A percentile compares a stretch with the other conserved stretches of the same genome.
Evolutionary conservation across 1,140 invertebrate genomes (phyloP).

Genomic region (Episyrphus balteatus): DNA sequence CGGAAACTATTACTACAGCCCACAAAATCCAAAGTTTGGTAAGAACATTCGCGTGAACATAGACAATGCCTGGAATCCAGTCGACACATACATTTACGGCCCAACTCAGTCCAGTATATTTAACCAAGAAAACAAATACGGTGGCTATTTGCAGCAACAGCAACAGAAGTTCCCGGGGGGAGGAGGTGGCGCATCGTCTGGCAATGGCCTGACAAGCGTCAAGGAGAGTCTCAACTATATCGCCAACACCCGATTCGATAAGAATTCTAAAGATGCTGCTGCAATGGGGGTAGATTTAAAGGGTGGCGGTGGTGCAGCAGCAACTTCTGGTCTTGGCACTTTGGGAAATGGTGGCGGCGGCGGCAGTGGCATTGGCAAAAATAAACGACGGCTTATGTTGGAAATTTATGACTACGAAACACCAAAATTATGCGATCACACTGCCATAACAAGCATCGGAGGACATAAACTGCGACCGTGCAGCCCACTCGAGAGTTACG

Average conservation of each 20-base stretch:
- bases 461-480: conserved; percentile 56
- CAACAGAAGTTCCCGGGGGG: conserved; percentile 5
- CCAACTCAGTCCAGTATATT: conserved; percentile 35
- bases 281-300: conserved; percentile 5
- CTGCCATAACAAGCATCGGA: conserved; percentile 52
- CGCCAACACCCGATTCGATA: conserved; percentile 6
- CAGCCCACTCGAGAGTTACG: conserved; percentile 62
- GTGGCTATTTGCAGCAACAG: conserved; percentile 25
- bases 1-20: conserved; percentile 33
- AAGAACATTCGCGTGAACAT: conserved; percentile 33
- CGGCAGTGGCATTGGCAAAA: conserved; percentile 20
- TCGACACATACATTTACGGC: conserved; percentile 36
- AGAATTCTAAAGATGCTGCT: conserved; percentile 7
- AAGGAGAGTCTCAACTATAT: conserved; percentile 32
- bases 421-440: conserved; percentile 70
- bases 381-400: conserved; percentile 30
- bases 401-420: conserved; percentile 63
- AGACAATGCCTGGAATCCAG: conserved; percentile 36
- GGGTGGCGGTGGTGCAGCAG: conserved; percentile 10
- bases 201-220: conserved; percentile 14
- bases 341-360: neutral
- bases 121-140: conserved; percentile 35
- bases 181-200: conserved; percentile 3
- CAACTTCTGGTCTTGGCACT: neutral
- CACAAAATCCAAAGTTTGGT: conserved; percentile 32